Base-by-base conservation (phyloP, 1,140 invertebrate genomes). In the Laodelphax striatellus region DNA sequence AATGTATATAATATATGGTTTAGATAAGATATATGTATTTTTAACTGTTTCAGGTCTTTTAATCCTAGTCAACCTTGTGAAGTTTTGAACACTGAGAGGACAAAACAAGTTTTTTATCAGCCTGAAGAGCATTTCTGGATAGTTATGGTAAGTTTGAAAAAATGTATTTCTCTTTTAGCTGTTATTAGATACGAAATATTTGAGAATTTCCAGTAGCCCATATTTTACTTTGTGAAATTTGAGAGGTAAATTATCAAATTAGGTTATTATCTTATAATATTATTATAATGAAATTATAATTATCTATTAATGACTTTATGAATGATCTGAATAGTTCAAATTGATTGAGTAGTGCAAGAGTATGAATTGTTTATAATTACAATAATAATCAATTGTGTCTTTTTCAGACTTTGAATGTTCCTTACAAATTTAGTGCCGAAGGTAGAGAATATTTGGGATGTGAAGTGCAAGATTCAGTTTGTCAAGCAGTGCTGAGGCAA, bases 101-200 rank as follows among this genome's bases (percentile, higher is more conserved):
- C 86, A 53, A 80, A 88, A 63, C 90, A 94, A 69, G 77, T 94
- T 28, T 94, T 91, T 72, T 86, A 83, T 70, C 82, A 94, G 75
- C 85, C 92, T 6, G 93, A 96, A 73, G 78, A 80, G 67, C 79
- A 87, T 67, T 94, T 86, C 71, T 96, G 92, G 91, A 85, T 96
- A 76, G 84, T 94, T 56, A 81, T 97, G 87, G 92, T 94, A 82
- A 77, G 69, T 70, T 60, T 21, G 2, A 38, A 9, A 19, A 55
- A 16, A 19, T 10, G 9, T 38, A 5, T 52, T 10, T 8, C 9
- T 21, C 8, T 24, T 52, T n/a, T n/a, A n/a, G n/a, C n/a, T n/a
- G n/a, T n/a, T n/a, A n/a, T n/a, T n/a, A n/a, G n/a, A n/a, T n/a
- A n/a, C n/a, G n/a, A n/a, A 46, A 16, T 46, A 17, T 46, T 46